A percentile compares a stretch with the other conserved stretches of the same genome.
phyloP scores from a whole-genome alignment of 2,797 vertebrate species.

The Yasuhikotakia modesta region DNA sequence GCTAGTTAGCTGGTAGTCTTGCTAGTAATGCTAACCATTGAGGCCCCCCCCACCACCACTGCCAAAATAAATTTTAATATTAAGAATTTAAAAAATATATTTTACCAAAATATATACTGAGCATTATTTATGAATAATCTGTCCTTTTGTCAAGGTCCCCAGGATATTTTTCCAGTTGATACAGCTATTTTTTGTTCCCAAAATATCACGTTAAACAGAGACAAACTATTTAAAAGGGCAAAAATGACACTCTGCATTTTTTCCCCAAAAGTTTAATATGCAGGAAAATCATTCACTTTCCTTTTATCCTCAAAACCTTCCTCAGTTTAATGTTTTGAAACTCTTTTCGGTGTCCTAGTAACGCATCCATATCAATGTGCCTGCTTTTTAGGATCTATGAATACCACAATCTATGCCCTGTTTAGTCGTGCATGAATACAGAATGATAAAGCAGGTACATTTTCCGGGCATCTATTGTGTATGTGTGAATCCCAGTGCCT shows the following conservation, averaged over 20 bases:
- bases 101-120: too few relatives aligned
- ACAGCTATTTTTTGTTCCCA: neutral
- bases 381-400: slow-evolving; percentile 12
- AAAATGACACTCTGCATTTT: neutral
- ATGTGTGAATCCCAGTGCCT: neutral
- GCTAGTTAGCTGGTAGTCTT: too few relatives aligned
- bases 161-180: neutral
- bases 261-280: neutral
- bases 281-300: neutral
- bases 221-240: neutral
- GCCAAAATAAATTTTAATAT: too few relatives aligned
- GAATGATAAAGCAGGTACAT: slow-evolving; percentile 7
- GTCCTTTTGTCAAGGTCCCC: too few relatives aligned
- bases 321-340: neutral
- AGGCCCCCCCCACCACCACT: too few relatives aligned
- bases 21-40: too few relatives aligned
- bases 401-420: slow-evolving; percentile 3
- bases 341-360: neutral
- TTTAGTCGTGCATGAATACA: slow-evolving; percentile 3
- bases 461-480: neutral
- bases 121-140: too few relatives aligned
- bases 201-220: neutral
- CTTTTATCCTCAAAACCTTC: neutral
- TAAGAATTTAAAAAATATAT: too few relatives aligned
- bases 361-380: neutral